Base-by-base conservation (phyloP, 1,140 invertebrate species). In the Lethrus apterus region DNA sequence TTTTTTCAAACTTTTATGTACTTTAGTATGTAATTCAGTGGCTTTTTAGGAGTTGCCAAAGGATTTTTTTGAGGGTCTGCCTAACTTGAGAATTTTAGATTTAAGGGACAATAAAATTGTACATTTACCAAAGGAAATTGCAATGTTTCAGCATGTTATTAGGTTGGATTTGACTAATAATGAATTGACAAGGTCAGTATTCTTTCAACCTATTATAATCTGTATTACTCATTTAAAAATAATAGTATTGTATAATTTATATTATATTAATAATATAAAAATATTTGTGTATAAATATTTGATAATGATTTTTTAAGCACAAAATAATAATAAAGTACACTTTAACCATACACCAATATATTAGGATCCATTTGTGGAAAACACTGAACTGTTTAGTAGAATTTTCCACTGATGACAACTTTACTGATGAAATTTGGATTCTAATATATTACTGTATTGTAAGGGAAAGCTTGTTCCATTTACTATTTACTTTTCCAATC, bases 101-200 rank as follows among this genome's bases (percentile, higher is more conserved):
- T 66, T 93, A 33, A 70, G 80, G 44, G 80, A 86, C 57, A 90
- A 90, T 64, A 77, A 83, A 65, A 71, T 86, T 35, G 72, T 75
- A 56, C 57, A 69, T 31, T 63, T 94, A 32, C 89, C 89, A 0
- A 81, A 88, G 46, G 82, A 89, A 64, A 80, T 93, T 54, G 78
- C 79, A 18, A 62, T 81, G 43, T 61, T 93, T 20, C 76, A 85
- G 47, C 78, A 78, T 57, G 66, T 93, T 21, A 82, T 87, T 57
- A 74, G 86, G 51, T 71, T 93, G 18, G 88, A 93, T 69, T 57
- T 93, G 17, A 83, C 83, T 2, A 89, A 89, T 64, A 93, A 93
- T 63, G 77, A 78, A 57, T 65, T 90, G 48, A 76, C 78, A 51
- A 74, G 72, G 86, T 89, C 69, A 69, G 73, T 48, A 21, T n/a